Evolutionary conservation across 2,113 vertebrate genomes (phyloP).

Genomic region (Scalopus aquaticus): DNA sequence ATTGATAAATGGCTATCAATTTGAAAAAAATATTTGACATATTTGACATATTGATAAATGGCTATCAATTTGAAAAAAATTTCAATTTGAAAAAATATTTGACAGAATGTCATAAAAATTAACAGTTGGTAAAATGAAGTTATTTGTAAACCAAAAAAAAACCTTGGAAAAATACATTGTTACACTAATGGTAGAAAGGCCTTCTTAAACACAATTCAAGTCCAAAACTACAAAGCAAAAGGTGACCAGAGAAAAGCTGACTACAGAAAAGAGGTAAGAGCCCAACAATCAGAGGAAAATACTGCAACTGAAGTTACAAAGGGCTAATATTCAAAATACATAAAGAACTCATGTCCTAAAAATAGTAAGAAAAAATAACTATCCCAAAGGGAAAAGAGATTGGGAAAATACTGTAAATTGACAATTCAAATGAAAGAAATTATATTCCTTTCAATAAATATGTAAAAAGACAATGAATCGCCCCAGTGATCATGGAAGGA

Average conservation of each 20-base stretch:
- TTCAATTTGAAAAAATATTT: neutral
- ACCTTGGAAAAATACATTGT: neutral
- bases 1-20: neutral
- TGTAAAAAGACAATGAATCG: neutral
- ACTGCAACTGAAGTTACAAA: neutral
- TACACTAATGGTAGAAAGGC: neutral
- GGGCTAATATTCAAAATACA: neutral
- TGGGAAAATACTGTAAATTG: neutral
- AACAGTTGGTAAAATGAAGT: neutral
- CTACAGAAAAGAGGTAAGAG: neutral
- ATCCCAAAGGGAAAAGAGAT: neutral
- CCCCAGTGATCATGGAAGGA: neutral
- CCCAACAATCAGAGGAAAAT: neutral
- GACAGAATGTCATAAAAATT: neutral
- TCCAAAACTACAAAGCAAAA: conserved; percentile 27
- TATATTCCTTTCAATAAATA: neutral
- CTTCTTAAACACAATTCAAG: conserved; percentile 1
- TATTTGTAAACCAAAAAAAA: conserved; percentile 23
- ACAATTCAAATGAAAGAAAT: neutral
- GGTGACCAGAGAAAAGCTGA: neutral
- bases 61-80: neutral
- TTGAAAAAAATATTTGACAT: neutral
- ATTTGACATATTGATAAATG: neutral
- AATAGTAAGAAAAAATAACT: neutral
- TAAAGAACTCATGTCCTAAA: neutral